Percentiles rank a stretch among this genome's conserved stretches.
Evolutionary conservation across 2,888 invertebrate genomes (phyloP).

Genomic region (Orgyia antiqua): DNA sequence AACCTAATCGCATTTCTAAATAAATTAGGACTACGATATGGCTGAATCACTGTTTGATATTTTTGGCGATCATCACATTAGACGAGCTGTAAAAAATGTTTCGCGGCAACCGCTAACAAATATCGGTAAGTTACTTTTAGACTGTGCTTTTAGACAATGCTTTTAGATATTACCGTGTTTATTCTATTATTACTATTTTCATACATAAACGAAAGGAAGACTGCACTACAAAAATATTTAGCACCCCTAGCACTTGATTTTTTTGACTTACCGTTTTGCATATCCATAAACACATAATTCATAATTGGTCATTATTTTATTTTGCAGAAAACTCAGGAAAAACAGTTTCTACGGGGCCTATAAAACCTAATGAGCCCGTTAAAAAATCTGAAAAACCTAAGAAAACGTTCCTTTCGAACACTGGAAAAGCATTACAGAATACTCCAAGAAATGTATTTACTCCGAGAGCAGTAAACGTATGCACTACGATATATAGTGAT

Average conservation of each 20-base stretch:
- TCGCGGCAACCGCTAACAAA: constrained; percentile 57
- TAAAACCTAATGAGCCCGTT: constrained; percentile 56
- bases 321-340: constrained; percentile 67
- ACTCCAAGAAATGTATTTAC: constrained; percentile 58
- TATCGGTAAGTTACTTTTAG: constrained; percentile 55
- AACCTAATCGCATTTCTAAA: too few species aligned
- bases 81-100: constrained; percentile 51
- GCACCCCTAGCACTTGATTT: too few species aligned
- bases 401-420: constrained; percentile 59
- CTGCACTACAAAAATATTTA: too few species aligned
- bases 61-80: constrained; percentile 54
- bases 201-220: too few species aligned
- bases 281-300: too few species aligned
- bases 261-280: too few species aligned
- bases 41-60: constrained; percentile 59
- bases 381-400: constrained; percentile 52
- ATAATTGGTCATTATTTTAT: too few species aligned
- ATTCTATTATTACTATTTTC: too few species aligned
- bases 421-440: constrained; percentile 53
- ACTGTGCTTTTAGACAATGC: too few species aligned
- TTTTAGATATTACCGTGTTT: too few species aligned
- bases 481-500: constrained; percentile 56
- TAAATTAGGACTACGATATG: constrained; percentile 27
- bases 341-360: constrained; percentile 42
- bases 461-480: constrained; percentile 51